phyloP scores from a whole-genome alignment of 2,888 invertebrate genomes.

The Meiosimyza decipiens region DNA sequence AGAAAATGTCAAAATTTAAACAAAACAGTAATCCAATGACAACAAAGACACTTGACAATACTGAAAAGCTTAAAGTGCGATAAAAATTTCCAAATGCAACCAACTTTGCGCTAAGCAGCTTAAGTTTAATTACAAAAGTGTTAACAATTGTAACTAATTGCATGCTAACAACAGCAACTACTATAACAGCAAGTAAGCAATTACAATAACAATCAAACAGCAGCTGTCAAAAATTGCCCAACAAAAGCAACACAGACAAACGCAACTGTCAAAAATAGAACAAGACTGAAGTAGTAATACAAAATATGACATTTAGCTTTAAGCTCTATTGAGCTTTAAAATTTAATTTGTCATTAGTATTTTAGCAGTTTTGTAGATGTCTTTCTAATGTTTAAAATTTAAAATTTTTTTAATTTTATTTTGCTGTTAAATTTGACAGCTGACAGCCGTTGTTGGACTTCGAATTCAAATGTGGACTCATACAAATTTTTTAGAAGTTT shows the following conservation, averaged over 20 bases:
- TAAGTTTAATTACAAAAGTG: conserved; percentile 40
- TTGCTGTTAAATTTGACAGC: conserved; percentile 19
- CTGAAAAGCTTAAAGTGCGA: not conserved
- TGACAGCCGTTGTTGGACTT: conserved; percentile 11
- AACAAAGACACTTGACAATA: conserved; percentile 53
- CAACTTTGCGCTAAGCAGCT: not conserved
- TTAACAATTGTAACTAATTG: conserved; percentile 51
- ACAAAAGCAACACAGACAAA: conserved; percentile 27
- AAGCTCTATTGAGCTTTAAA: conserved; percentile 11
- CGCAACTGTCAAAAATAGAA: conserved; percentile 15
- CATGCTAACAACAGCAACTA: conserved; percentile 44
- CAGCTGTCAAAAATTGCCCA: conserved; percentile 52
- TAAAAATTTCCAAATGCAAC: not conserved
- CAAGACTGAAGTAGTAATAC: not conserved
- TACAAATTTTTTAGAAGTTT: too few species aligned
- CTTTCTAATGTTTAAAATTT: not conserved
- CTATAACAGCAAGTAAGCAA: conserved; percentile 38
- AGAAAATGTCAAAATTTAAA: not conserved
- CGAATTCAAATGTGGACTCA: too few species aligned
- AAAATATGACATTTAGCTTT: conserved; percentile 34
- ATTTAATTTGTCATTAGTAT: not conserved
- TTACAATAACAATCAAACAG: conserved; percentile 48
- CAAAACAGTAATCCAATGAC: conserved; percentile 42
- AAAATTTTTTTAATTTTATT: not conserved
- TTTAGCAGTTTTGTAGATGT: too few species aligned